Percentiles rank a stretch among this genome's conserved stretches.
Conservation (phyloP, 2,113 vertebrate genomes). For the Camelus dromedarius region DNA sequence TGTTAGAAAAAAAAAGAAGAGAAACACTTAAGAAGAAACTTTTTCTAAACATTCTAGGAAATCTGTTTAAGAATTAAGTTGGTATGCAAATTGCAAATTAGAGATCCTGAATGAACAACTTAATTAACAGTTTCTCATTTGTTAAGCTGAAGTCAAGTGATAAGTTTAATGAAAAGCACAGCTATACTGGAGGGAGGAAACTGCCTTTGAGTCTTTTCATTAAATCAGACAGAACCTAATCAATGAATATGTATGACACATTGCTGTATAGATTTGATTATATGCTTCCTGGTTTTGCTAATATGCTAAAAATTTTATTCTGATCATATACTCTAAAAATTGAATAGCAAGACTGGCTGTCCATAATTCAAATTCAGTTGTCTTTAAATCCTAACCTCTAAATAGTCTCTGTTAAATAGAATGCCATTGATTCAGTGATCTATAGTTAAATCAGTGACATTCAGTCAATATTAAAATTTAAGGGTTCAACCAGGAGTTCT, state of each 20-base stretch:
- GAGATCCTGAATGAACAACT: background rate
- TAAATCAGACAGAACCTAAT: background rate
- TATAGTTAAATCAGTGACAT: constrained; percentile 37
- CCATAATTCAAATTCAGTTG: constrained; percentile 53
- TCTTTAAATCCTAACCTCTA: constrained; percentile 68
- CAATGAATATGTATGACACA: background rate
- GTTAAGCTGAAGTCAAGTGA: constrained; percentile 46
- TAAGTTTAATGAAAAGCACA: constrained; percentile 4
- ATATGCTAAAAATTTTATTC: constrained; percentile 46
- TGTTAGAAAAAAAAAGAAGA: background rate
- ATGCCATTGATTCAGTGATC: constrained; percentile 50
- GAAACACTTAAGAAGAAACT: constrained; percentile 35
- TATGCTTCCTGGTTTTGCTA: background rate
- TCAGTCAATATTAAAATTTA: constrained; percentile 62
- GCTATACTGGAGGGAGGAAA: background rate
- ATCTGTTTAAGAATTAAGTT: constrained; percentile 41
- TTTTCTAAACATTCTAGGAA: constrained; percentile 17
- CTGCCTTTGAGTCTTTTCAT: background rate
- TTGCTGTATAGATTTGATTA: background rate
- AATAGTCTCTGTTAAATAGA: constrained; percentile 42
- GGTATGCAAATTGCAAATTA: constrained; percentile 32
- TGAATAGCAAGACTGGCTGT: background rate
- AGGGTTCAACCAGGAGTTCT: constrained; percentile 43
- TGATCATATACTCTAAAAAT: background rate
- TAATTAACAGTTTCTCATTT: constrained; percentile 60